Percentiles rank a stretch among this genome's conserved stretches.
Evolutionary conservation across 2,888 invertebrate species (phyloP).

Genomic region (Pasiphila rectangulata): DNA sequence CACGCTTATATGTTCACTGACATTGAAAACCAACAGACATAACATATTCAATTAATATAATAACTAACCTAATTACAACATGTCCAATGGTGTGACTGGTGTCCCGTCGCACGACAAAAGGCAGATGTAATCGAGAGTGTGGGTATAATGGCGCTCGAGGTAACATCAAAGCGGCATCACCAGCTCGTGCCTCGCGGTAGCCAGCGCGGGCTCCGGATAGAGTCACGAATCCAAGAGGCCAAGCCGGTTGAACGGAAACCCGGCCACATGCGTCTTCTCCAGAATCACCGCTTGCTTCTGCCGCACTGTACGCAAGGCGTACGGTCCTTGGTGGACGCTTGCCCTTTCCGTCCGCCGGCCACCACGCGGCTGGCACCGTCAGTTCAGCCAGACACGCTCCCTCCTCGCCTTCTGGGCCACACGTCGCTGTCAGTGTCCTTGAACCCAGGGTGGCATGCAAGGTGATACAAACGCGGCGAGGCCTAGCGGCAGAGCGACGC

Average conservation of each 20-base stretch:
- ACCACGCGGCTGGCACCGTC: conserved; percentile 94
- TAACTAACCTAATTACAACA: conserved; percentile 90
- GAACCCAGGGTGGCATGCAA: conserved; percentile 85
- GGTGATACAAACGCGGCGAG: conserved; percentile 90
- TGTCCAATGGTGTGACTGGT: conserved; percentile 85
- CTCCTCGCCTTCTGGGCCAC: conserved; percentile 95
- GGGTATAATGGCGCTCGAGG: conserved; percentile 95
- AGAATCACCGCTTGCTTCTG: conserved; percentile 87
- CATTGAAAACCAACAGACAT: background rate
- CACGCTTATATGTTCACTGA: conserved; percentile 31
- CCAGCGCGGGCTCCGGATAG: conserved; percentile 88
- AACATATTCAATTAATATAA: conserved; percentile 1
- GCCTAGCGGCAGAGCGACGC: conserved; percentile 84
- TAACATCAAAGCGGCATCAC: conserved; percentile 90
- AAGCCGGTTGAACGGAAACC: conserved; percentile 83
- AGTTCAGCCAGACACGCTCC: conserved; percentile 95
- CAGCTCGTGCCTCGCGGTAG: conserved; percentile 91
- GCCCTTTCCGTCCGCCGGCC: conserved; percentile 85
- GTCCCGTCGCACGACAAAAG: conserved; percentile 90
- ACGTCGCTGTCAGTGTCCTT: conserved; percentile 89
- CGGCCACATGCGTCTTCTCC: conserved; percentile 87
- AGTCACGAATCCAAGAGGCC: conserved; percentile 84
- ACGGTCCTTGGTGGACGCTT: conserved; percentile 87
- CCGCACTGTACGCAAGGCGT: conserved; percentile 92
- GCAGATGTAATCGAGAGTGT: conserved; percentile 92